Percentiles rank a stretch among this genome's conserved stretches.
These are phyloP conservation scores for Craniophora ligustri DNA, from an alignment of 2,888 invertebrate species.

Conservation along the genomic window DNA sequence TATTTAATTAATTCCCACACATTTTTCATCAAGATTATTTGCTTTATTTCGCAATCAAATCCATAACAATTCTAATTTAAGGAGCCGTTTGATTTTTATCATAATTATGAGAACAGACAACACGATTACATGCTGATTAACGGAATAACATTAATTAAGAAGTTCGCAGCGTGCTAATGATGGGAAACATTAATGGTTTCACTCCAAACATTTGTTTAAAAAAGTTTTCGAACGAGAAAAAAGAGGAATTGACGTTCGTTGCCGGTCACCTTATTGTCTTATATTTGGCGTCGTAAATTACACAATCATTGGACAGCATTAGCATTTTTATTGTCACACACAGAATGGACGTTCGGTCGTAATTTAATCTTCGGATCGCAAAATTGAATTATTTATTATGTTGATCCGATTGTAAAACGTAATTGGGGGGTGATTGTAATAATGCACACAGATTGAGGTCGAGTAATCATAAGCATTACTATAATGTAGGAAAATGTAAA, in stretches of 20 bases:
- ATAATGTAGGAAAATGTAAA: not conserved
- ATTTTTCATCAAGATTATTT: conserved; percentile 1
- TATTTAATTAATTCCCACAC: conserved; percentile 17
- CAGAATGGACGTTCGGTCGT: conserved; percentile 77
- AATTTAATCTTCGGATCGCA: conserved; percentile 79
- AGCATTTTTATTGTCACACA: conserved; percentile 87
- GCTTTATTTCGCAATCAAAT: conserved; percentile 25
- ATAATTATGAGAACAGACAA: too few species aligned
- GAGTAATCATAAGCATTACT: conserved; percentile 9
- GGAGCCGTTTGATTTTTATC: not conserved
- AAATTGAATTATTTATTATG: conserved; percentile 87
- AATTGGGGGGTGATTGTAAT: conserved; percentile 54
- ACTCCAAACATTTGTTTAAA: conserved; percentile 19
- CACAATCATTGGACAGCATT: conserved; percentile 78
- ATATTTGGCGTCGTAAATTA: conserved; percentile 75
- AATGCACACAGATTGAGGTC: conserved; percentile 13
- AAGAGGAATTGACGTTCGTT: conserved; percentile 11
- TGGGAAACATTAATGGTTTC: conserved; percentile 44
- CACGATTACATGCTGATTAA: conserved; percentile 49
- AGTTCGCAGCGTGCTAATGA: conserved; percentile 44
- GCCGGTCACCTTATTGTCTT: conserved; percentile 55
- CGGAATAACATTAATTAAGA: conserved; percentile 48
- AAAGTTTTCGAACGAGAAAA: conserved; percentile 24
- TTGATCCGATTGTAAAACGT: conserved; percentile 72
- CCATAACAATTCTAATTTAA: conserved; percentile 24